These are phyloP conservation scores for Perizoma affinitatum DNA, from an alignment of 2,888 invertebrate species.

Conservation along the genomic window DNA sequence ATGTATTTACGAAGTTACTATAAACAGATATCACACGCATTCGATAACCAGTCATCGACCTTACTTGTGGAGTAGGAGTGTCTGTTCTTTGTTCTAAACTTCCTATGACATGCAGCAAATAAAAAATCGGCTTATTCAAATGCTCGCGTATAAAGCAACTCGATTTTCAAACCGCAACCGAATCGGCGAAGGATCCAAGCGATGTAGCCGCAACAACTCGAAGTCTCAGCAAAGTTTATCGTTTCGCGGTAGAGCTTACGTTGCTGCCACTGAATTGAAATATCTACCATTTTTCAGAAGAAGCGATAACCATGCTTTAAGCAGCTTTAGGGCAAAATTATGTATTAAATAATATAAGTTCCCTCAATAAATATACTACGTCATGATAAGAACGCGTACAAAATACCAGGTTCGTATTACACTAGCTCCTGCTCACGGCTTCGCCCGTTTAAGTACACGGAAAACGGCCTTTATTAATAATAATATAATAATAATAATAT, in stretches of 20 bases:
- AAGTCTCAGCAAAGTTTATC: conserved; percentile 10
- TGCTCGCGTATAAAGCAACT: conserved; percentile 12
- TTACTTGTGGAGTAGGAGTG: too few species aligned
- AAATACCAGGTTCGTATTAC: too few species aligned
- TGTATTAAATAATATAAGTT: too few species aligned
- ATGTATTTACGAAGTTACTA: too few species aligned
- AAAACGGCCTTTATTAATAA: too few species aligned
- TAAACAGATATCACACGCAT: too few species aligned
- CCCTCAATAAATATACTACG: too few species aligned
- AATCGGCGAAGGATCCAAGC: conserved; percentile 11
- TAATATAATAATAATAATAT: too few species aligned
- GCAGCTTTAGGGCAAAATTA: conserved; percentile 4
- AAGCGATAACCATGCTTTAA: conserved; percentile 5
- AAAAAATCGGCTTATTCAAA: conserved; percentile 17
- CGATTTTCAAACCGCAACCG: conserved; percentile 5
- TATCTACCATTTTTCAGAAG: not conserved
- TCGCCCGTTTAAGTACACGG: too few species aligned
- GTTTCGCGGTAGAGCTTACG: conserved; percentile 7
- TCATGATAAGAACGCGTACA: too few species aligned
- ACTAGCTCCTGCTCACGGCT: too few species aligned
- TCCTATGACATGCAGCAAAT: conserved; percentile 5
- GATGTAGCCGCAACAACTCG: conserved; percentile 11
- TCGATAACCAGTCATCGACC: too few species aligned
- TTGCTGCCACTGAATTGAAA: not conserved
- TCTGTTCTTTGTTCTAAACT: not conserved